A percentile compares a stretch with the other conserved stretches of the same genome.
Conservation (phyloP, 2,797 vertebrate genomes). For the Chaetophractus vellerosus region DNA sequence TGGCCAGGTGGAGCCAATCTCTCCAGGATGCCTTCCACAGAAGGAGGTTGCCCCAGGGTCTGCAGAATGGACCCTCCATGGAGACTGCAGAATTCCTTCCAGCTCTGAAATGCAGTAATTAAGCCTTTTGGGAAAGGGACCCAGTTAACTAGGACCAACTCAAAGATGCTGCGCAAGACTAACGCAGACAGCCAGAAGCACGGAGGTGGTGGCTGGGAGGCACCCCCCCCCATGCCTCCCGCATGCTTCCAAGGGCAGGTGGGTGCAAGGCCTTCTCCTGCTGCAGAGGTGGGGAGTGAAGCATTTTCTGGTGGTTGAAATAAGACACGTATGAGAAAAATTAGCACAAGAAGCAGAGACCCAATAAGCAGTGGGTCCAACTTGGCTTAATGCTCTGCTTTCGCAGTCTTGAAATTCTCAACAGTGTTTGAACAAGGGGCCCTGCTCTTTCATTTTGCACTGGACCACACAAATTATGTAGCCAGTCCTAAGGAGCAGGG, state of each 20-base stretch:
- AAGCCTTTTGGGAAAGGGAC: conserved; percentile 64
- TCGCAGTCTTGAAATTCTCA: not conserved
- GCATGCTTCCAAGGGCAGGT: too few relatives aligned
- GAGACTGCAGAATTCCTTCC: conserved; percentile 52
- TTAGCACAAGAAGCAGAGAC: not conserved
- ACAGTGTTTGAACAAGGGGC: not conserved
- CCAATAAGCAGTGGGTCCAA: not conserved
- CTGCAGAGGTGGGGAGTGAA: not conserved
- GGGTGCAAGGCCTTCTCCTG: not conserved
- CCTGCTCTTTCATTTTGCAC: not conserved
- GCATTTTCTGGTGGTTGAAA: not conserved
- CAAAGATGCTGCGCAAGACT: not conserved
- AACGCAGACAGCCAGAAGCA: conserved; percentile 11
- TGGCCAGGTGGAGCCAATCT: not conserved
- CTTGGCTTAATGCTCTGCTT: not conserved
- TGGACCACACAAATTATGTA: not conserved
- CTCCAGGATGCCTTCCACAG: conserved; percentile 26
- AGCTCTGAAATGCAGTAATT: conserved; percentile 64
- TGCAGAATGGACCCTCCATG: not conserved
- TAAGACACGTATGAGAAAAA: not conserved
- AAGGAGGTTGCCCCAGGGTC: conserved; percentile 8
- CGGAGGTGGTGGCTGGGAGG: not conserved
- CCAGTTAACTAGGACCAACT: conserved; percentile 70
- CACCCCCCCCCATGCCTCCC: fast-evolving
- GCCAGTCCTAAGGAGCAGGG: not conserved